phyloP scores from a whole-genome alignment of 64 coral and sea anemone genomes.

The Actinia equina region DNA sequence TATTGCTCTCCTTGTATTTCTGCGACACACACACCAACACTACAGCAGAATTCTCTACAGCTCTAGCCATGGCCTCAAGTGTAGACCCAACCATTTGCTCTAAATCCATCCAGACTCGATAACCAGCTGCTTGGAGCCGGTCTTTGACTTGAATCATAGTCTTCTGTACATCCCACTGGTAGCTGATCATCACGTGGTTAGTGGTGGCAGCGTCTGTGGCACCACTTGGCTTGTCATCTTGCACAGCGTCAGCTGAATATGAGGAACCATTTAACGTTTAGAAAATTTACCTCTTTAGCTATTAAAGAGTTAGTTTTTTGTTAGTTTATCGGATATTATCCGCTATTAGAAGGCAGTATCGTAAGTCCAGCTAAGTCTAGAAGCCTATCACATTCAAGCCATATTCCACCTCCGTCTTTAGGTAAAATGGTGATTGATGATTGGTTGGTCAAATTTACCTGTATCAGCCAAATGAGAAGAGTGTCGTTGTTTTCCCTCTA shows the following conservation, averaged over 20 bases:
- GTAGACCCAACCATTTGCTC: conserved; percentile 92
- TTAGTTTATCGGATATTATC: too few relatives aligned
- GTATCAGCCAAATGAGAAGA: background rate
- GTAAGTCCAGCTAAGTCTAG: conserved; percentile 11
- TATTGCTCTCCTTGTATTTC: conserved; percentile 87
- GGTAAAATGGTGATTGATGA: too few relatives aligned
- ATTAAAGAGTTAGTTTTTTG: too few relatives aligned
- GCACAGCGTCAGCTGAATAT: background rate
- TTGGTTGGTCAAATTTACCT: background rate
- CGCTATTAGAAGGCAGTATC: conserved; percentile 19
- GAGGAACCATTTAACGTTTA: background rate
- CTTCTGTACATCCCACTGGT: conserved; percentile 89
- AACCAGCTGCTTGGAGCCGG: conserved; percentile 57
- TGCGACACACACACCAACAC: conserved; percentile 86
- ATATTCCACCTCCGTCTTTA: conserved; percentile 15
- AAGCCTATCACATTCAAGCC: conserved; percentile 19
- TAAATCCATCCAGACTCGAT: conserved; percentile 89
- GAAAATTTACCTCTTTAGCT: background rate
- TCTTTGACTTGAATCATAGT: conserved; percentile 63
- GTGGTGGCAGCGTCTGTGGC: background rate
- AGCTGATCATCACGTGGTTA: conserved; percentile 88
- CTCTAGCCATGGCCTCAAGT: conserved; percentile 79
- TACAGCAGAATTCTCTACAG: conserved; percentile 79
- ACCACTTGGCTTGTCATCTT: background rate
- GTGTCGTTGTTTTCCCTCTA: conserved; percentile 43